phyloP scores from a whole-genome alignment of 2,113 vertebrate species.

The Anarrhichthys ocellatus region DNA sequence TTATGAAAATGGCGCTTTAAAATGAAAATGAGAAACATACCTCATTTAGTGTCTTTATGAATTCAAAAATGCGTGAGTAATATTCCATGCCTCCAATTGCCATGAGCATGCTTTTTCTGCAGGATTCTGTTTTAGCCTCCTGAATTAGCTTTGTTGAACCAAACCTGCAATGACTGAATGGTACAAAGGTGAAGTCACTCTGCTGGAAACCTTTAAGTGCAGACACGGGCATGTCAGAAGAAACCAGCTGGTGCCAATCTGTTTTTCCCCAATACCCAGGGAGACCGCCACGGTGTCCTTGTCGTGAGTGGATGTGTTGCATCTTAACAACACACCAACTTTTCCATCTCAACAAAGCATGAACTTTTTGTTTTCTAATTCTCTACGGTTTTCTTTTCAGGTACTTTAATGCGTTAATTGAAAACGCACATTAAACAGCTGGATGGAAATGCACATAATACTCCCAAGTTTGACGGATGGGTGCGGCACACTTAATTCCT shows the following conservation, averaged over 20 bases:
- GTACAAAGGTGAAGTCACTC: slow-evolving; percentile 13
- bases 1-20: slow-evolving; percentile 31
- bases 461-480: slow-evolving; percentile 20
- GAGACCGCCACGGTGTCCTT: neutral
- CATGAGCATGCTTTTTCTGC: neutral
- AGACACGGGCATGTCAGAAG: neutral
- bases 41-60: slow-evolving; percentile 20
- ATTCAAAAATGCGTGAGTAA: slow-evolving; percentile 16
- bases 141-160: slow-evolving; percentile 26
- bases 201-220: neutral
- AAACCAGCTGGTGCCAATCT: slow-evolving; percentile 15
- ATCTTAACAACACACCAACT: neutral
- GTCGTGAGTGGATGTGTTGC: neutral
- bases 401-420: neutral
- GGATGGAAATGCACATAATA: neutral
- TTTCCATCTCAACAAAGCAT: neutral
- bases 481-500: neutral
- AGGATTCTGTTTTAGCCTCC: slow-evolving; percentile 1
- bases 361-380: neutral
- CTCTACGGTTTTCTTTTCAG: neutral
- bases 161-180: slow-evolving; percentile 2
- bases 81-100: neutral
- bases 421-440: neutral
- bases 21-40: slow-evolving; percentile 49
- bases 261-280: neutral